These are phyloP conservation scores for Callosobruchus maculatus DNA, from an alignment of 2,888 invertebrate genomes.

Conservation along the genomic window DNA sequence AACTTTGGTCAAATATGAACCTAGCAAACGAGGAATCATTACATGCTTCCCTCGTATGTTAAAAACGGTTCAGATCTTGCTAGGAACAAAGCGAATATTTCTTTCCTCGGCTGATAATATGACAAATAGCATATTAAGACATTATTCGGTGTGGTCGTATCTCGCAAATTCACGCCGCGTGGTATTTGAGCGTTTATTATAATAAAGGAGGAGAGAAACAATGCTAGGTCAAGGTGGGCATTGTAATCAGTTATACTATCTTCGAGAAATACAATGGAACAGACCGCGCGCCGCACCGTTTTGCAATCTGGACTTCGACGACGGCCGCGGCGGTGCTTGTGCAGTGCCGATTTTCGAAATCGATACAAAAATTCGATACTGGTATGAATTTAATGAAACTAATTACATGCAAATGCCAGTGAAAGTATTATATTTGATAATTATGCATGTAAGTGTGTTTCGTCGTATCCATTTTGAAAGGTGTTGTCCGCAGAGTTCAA, in stretches of 20 bases:
- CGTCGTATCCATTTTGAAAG: neutral
- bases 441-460: neutral
- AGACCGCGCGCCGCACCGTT: neutral
- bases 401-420: neutral
- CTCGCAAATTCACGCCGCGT: neutral
- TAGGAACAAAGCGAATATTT: neutral
- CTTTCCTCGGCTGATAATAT: neutral
- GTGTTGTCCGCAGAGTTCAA: too few relatives aligned
- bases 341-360: neutral
- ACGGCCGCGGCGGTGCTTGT: neutral
- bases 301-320: neutral
- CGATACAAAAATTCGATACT: neutral
- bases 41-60: neutral
- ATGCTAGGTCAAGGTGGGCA: constrained; percentile 41
- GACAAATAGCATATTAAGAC: neutral
- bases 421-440: neutral
- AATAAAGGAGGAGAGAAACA: constrained; percentile 9
- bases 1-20: too few relatives aligned
- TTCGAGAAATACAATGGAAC: constrained; percentile 23
- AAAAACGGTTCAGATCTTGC: neutral
- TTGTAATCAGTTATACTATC: constrained; percentile 28
- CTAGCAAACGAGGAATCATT: neutral
- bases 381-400: neutral
- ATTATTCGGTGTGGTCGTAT: neutral
- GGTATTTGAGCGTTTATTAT: constrained; percentile 2